phyloP scores from a whole-genome alignment of 2,113 vertebrate genomes.

The Narcine bancroftii region DNA sequence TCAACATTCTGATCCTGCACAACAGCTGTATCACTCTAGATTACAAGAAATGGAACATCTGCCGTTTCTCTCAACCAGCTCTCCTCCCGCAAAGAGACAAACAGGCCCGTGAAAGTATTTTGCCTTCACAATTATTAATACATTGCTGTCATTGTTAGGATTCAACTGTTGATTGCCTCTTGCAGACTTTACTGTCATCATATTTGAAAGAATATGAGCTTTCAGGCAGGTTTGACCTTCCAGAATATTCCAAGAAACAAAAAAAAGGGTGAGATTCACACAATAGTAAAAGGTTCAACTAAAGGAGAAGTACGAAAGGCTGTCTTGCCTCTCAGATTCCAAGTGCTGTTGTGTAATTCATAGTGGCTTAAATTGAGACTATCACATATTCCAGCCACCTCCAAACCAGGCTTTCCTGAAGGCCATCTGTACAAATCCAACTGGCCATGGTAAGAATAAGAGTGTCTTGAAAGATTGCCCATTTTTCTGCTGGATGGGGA shows the following conservation, averaged over 20 bases:
- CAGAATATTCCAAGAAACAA: not conserved
- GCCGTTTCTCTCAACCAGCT: not conserved
- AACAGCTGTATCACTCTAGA: constrained; percentile 9
- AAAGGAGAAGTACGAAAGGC: not conserved
- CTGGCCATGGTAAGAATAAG: not conserved
- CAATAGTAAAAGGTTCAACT: not conserved
- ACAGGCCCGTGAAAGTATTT: constrained; percentile 9
- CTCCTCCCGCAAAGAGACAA: not conserved
- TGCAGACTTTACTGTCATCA: not conserved
- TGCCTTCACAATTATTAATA: not conserved
- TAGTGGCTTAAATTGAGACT: no score
- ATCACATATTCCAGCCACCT: not conserved
- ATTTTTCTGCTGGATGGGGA: not conserved
- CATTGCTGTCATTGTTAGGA: constrained; percentile 1
- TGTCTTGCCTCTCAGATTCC: not conserved
- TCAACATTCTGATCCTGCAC: not conserved
- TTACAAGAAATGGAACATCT: not conserved
- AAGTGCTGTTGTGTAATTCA: not conserved
- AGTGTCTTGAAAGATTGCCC: not conserved
- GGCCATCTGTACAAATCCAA: not conserved
- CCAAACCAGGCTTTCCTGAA: not conserved
- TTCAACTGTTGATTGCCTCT: not conserved
- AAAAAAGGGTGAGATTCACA: not conserved
- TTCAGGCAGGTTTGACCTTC: not conserved
- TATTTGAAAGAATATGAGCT: not conserved